Evolutionary conservation across 2,888 invertebrate species (phyloP), one percentile per base, ranked within the genome.

Genomic region (Orthonevra nobilis): DNA sequence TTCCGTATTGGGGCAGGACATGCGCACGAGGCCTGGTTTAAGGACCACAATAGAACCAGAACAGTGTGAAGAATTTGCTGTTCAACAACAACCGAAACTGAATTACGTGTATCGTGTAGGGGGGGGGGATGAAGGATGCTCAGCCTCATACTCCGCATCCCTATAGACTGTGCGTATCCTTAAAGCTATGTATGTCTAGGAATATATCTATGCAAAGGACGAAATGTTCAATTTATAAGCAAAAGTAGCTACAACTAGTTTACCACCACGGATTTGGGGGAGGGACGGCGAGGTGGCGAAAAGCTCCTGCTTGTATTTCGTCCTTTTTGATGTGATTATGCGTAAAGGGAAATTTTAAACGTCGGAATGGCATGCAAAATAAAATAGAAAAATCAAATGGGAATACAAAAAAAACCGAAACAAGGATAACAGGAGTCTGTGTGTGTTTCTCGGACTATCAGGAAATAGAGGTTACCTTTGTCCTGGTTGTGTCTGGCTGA

Each of bases 21-120:
- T 79, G 79, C 79, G 79, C 79, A 79, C 40, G 73, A 56, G 54
- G 32, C 61, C 60, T 48, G 60, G 72, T 79, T 79, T 14, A n/a
- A 60, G 79, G 54, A 54, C 64, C 72, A 79, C 72, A 79, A 72
- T 72, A 61, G 79, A 61, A 66, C 48, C 79, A 61, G 48, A 79
- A 79, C 73, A 73, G 66, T 79, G 73, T 68, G 66, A 66, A 56
- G n/a, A n/a, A n/a, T n/a, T n/a, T 73, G 73, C 73, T 32, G 54
- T 61, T 79, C 54, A 68, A 73, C 66, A 79, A 72, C 72, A 61
- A 61, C 66, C 66, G 61, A 72, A 79, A 79, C 66, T 79, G 60
- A 66, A 77, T 70, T 70, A 77, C 70, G 70, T 77, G 58, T 70
- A 32, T 36, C 34, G 32, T n/a, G n/a, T n/a, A n/a, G n/a, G n/a